Conservation (phyloP, 2,797 vertebrate species). For the Sebastes vulpes region DNA sequence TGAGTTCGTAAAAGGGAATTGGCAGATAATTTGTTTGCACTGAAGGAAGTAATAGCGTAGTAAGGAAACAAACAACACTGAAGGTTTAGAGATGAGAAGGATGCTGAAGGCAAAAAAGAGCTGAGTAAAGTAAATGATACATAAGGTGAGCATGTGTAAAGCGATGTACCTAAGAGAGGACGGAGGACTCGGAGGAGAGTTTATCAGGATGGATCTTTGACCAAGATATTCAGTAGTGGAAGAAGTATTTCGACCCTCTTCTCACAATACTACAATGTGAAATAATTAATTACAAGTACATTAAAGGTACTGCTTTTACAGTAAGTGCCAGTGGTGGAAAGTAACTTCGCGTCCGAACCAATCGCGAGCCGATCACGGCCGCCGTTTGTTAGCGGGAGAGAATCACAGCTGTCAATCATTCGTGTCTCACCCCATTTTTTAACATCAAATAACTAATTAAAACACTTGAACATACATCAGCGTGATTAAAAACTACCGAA, state of each 20-base stretch:
- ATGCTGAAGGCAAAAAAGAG: background rate
- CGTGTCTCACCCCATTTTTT: too few relatives aligned
- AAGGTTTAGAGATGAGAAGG: slow-evolving; percentile 4
- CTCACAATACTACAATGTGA: background rate
- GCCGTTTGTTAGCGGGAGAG: rapidly evolving
- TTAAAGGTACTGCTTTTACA: background rate
- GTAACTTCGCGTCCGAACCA: too few relatives aligned
- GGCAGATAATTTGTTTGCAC: slow-evolving; percentile 10
- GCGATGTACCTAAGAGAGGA: background rate
- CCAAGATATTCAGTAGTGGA: background rate
- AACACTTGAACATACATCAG: too few relatives aligned
- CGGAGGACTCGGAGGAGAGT: background rate
- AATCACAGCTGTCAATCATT: too few relatives aligned
- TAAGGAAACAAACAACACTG: background rate
- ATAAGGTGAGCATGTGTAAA: slow-evolving; percentile 8
- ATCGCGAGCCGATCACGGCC: rapidly evolving
- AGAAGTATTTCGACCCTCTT: background rate
- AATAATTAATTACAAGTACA: too few relatives aligned
- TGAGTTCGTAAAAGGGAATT: background rate
- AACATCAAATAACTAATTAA: too few relatives aligned
- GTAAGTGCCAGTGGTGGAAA: background rate
- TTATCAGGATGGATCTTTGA: background rate
- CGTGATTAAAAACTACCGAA: too few relatives aligned
- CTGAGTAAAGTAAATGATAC: slow-evolving; percentile 21
- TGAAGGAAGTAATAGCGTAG: background rate